These are phyloP conservation scores for Eumerus sabulonum DNA, from an alignment of 2,888 invertebrate species.

Conservation along the genomic window DNA sequence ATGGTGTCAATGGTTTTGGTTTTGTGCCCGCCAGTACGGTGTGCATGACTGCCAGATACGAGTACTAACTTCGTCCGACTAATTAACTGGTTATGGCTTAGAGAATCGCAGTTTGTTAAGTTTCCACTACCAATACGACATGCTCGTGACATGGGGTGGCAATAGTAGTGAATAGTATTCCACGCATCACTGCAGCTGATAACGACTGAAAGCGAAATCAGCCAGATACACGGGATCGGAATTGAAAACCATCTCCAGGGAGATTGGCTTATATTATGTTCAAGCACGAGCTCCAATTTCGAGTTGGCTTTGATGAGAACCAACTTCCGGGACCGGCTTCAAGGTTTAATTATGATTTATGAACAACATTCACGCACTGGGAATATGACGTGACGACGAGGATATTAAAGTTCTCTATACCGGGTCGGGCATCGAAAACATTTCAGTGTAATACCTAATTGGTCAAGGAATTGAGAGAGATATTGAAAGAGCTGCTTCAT, in stretches of 20 bases:
- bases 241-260: conserved; percentile 63
- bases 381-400: conserved; percentile 48
- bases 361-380: conserved; percentile 58
- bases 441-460: too few species aligned
- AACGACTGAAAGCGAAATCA: neutral
- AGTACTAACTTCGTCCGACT: conserved; percentile 64
- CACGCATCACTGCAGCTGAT: too few species aligned
- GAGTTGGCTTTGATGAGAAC: conserved; percentile 50
- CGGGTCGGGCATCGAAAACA: too few species aligned
- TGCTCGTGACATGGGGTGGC: too few species aligned
- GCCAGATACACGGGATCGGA: conserved; percentile 7
- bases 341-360: conserved; percentile 65
- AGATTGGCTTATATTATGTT: conserved; percentile 12
- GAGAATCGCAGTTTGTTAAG: conserved; percentile 66
- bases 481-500: conserved; percentile 11
- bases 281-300: conserved; percentile 9
- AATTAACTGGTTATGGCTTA: conserved; percentile 69
- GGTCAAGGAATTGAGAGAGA: conserved; percentile 22
- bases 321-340: conserved; percentile 45
- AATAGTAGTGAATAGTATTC: too few species aligned
- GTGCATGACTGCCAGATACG: conserved; percentile 55
- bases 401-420: conserved; percentile 37
- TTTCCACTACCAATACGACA: conserved; percentile 45
- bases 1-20: conserved; percentile 67
- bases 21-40: conserved; percentile 59